Evolutionary conservation across 2,888 invertebrate species (phyloP).

Genomic region (Plemyria rubiginata): DNA sequence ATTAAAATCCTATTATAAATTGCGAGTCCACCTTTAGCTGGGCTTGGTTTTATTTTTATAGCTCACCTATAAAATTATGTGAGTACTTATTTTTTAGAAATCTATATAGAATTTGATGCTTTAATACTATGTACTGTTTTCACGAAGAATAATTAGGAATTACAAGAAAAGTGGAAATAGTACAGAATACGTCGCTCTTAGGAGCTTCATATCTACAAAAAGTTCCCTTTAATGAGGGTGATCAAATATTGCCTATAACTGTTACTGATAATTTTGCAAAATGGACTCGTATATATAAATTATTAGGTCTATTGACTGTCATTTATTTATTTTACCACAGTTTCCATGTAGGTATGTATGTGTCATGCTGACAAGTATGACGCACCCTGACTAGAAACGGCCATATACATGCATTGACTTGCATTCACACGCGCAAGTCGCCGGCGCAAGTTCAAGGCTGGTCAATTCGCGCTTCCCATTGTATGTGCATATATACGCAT

Average conservation of each 20-base stretch:
- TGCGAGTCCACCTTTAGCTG: constrained; percentile 4
- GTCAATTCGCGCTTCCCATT: constrained; percentile 76
- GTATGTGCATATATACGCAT: constrained; percentile 78
- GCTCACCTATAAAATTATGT: neutral
- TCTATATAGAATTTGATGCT: too few species aligned
- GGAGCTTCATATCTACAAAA: too few species aligned
- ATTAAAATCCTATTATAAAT: neutral
- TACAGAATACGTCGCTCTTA: too few species aligned
- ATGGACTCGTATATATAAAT: too few species aligned
- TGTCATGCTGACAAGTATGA: constrained; percentile 3
- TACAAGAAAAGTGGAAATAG: too few species aligned
- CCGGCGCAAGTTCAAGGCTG: constrained; percentile 83
- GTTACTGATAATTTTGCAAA: too few species aligned
- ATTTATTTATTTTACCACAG: neutral
- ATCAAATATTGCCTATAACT: too few species aligned
- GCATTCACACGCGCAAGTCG: constrained; percentile 26
- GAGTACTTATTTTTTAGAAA: neutral
- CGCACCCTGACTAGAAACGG: constrained; percentile 39
- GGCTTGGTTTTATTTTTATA: constrained; percentile 4
- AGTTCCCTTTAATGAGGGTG: too few species aligned
- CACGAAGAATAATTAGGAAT: too few species aligned
- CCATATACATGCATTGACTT: constrained; percentile 52
- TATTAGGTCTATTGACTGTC: too few species aligned
- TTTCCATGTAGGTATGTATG: neutral
- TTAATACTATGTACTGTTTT: too few species aligned